Base-by-base conservation (phyloP, 2,888 invertebrate genomes). In the Epiblema foenella region DNA sequence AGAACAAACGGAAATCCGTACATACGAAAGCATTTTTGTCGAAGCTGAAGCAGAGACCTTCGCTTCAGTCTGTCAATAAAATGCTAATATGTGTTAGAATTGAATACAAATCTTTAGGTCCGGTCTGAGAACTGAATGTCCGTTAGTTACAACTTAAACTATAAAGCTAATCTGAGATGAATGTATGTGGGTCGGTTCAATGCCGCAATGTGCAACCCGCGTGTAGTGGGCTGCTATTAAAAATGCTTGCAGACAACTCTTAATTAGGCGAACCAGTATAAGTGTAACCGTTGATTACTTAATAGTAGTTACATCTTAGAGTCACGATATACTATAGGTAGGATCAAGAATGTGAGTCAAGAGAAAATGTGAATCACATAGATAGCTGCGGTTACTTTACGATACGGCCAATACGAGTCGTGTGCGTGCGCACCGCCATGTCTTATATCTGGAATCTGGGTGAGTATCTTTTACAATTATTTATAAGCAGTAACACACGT, bases 151-250 rank as follows among this genome's bases (percentile, higher is more conserved):
- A 72, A 70, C 72, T 66, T 60, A 52, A 60, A 72, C 74, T 75
- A 69, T 56, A 75, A 77, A 77, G 73, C 73, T 76, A 72, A 75
- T 72, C 72, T 64, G 46, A 70, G 39, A 70, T 72, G 62, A 73
- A 74, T 76, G 70, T 74, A 80, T 77, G 78, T 81, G 73, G 78
- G 77, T 74, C 78, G 74, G 76, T 77, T 69, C 76, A 73, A 74
- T 76, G 76, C 75, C 75, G 75, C 74, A 73, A 75, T 75, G 74
- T 75, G 75, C 75, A 64, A 76, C 75, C 79, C 77, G 79, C 77
- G 74, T 77, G 75, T 77, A 78, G 77, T 78, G 73, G 76, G 7
- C 8, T n/a, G 46, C 8, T n/a, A 46, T 46, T 46, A 15, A 46
- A 1, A 2, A n/a, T n/a, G 46, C n/a, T n/a, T n/a, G n/a, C n/a